A percentile compares a stretch with the other conserved stretches of the same genome.
These are phyloP conservation scores for Acipenser transmontanus DNA, from an alignment of 2,797 vertebrate genomes.

Conservation along the genomic window DNA sequence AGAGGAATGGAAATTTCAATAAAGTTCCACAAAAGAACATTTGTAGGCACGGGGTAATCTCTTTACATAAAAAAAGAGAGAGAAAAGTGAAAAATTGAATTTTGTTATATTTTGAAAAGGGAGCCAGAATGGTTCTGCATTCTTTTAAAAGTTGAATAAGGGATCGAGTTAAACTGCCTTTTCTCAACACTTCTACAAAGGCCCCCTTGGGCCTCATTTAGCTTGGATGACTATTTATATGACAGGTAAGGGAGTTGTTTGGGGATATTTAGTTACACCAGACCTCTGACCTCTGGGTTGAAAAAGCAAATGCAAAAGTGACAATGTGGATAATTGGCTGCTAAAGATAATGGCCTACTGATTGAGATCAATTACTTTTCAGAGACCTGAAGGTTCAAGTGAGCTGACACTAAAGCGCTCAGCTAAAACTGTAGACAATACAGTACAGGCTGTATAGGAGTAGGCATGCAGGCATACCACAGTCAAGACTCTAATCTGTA, in stretches of 20 bases:
- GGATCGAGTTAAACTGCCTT: slow-evolving; percentile 69
- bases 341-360: slow-evolving; percentile 87
- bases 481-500: too few relatives aligned
- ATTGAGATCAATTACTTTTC: slow-evolving; percentile 84
- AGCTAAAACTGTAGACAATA: slow-evolving; percentile 50
- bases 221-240: slow-evolving; percentile 78
- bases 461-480: slow-evolving; percentile 18
- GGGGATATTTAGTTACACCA: slow-evolving; percentile 78
- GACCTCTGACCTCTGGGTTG: slow-evolving; percentile 76
- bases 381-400: slow-evolving; percentile 69
- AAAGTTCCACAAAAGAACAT: too few relatives aligned
- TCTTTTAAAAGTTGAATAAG: slow-evolving; percentile 72
- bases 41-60: too few relatives aligned
- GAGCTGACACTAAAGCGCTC: slow-evolving; percentile 56
- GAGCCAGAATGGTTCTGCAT: slow-evolving; percentile 64
- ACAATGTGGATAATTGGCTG: slow-evolving; percentile 92
- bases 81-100: slow-evolving; percentile 52
- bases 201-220: slow-evolving; percentile 79
- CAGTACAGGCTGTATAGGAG: slow-evolving; percentile 38
- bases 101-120: slow-evolving; percentile 68
- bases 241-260: slow-evolving; percentile 78
- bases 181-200: slow-evolving; percentile 71
- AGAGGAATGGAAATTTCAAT: too few relatives aligned
- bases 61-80: slow-evolving; percentile 26
- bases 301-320: slow-evolving; percentile 88